Evolutionary conservation across 2,888 invertebrate species (phyloP), one percentile per base, ranked within the genome.

Genomic region (Drosophila quasianomalipes): DNA sequence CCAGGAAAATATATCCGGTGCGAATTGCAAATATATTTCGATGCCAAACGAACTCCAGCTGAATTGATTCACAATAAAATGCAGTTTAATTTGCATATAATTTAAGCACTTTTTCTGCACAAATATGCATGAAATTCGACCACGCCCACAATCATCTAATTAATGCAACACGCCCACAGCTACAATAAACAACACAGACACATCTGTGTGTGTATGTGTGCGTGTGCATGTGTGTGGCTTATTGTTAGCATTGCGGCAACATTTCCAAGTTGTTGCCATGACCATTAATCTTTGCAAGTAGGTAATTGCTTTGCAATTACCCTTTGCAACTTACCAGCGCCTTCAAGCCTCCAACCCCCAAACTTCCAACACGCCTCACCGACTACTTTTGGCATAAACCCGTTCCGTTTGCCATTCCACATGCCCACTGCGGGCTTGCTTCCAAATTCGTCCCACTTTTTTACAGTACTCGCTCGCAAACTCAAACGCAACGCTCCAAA

Each of bases 251-350:
- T 79, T 82, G 90, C 90, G 79, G 90, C 88, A 85, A 80, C 82
- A 89, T 90, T 90, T 89, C 84, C 89, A 85, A 85, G 89, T 85
- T 87, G 84, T 89, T 88, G 90, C 75, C 79, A 91, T 83, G 91
- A 91, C 91, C 88, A 88, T 88, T 88, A 88, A 88, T 88, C 88
- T 91, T 88, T 64, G 85, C 89, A 87, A 85, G 88, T 83, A 90
- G 91, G 88, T 91, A 88, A 88, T 88, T 88, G 88, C 88, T 91
- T 83, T 83, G 89, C 88, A 88, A 88, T 88, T 88, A 91, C 90
- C 91, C 87, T 81, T 76, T 70, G 75, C 82, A 79, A 69, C 74
- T 57, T 66, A 67, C 63, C 65, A 54, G n/a, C 33, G 12, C 31
- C 41, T 47, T 26, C 26, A 26, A 4, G 16, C 47, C 16, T 16